Percentiles rank a stretch among this genome's conserved stretches.
These are phyloP conservation scores for Stichodactyla mertensii DNA, from an alignment of 64 coral and sea anemone genomes.

Conservation along the genomic window DNA sequence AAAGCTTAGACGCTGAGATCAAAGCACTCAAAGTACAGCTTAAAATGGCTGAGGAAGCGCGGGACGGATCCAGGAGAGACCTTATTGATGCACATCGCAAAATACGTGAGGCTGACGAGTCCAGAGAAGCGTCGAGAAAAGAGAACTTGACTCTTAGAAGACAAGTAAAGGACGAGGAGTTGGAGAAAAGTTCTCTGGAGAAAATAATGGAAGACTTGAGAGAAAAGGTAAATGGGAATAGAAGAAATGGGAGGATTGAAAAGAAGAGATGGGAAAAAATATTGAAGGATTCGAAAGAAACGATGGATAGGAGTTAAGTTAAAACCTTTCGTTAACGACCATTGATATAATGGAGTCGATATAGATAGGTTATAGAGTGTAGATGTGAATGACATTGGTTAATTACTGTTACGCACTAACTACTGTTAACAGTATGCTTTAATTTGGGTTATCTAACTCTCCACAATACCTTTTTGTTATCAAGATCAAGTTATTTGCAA, in stretches of 20 bases:
- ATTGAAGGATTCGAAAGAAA: neutral
- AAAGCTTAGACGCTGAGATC: constrained; percentile 70
- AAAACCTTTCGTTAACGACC: too few species aligned
- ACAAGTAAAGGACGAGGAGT: constrained; percentile 66
- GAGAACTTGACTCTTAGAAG: constrained; percentile 68
- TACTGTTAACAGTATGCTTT: too few species aligned
- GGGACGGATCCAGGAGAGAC: constrained; percentile 58
- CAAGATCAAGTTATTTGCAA: too few species aligned
- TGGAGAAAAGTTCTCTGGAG: constrained; percentile 63
- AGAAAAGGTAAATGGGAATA: constrained; percentile 50
- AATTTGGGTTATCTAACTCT: too few species aligned
- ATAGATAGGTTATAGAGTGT: too few species aligned
- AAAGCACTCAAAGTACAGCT: constrained; percentile 84
- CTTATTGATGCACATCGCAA: constrained; percentile 72
- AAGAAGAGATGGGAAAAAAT: neutral
- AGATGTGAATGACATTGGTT: too few species aligned
- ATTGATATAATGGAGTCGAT: too few species aligned
- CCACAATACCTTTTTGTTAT: too few species aligned
- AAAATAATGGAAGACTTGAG: constrained; percentile 60
- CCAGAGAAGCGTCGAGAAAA: constrained; percentile 54
- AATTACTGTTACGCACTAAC: too few species aligned
- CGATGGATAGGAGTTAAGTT: neutral
- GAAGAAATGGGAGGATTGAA: neutral
- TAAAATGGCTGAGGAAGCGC: constrained; percentile 78
- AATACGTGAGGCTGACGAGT: constrained; percentile 63